Evolutionary conservation across 2,797 vertebrate species (phyloP).

Genomic region (Spatula versicolor): DNA sequence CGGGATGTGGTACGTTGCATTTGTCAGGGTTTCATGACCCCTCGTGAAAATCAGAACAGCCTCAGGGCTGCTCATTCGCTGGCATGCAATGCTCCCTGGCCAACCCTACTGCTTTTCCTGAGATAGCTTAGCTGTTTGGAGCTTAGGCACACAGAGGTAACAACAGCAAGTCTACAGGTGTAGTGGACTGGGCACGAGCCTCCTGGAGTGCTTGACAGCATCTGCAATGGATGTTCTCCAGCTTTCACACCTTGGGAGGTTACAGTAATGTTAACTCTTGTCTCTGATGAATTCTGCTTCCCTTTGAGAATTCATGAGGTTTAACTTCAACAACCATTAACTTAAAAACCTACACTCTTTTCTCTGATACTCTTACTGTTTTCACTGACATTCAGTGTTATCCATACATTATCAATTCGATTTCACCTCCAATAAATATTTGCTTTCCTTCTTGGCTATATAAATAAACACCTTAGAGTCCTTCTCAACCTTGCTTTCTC

Average conservation of each 20-base stretch:
- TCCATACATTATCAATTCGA: not conserved
- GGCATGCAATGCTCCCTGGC: not conserved
- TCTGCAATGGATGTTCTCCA: not conserved
- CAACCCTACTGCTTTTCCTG: not conserved
- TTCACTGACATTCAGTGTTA: not conserved
- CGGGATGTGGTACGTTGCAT: not conserved
- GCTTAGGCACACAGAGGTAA: not conserved
- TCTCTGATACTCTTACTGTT: not conserved
- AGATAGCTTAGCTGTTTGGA: not conserved
- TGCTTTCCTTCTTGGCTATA: not conserved
- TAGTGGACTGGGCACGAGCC: not conserved
- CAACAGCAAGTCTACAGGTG: not conserved
- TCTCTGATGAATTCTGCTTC: not conserved
- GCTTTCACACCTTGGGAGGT: not conserved
- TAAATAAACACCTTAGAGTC: not conserved
- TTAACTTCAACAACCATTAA: not conserved
- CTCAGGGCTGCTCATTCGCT: not conserved
- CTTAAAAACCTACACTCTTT: not conserved
- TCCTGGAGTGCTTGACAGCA: accelerated
- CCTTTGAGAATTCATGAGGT: not conserved
- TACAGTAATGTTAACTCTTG: not conserved
- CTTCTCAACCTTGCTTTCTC: not conserved
- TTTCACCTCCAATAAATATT: not conserved
- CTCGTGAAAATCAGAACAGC: not conserved
- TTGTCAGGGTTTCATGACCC: not conserved